Conservation (phyloP, 2,888 invertebrate genomes). For the Drosophila hamatofila region DNA sequence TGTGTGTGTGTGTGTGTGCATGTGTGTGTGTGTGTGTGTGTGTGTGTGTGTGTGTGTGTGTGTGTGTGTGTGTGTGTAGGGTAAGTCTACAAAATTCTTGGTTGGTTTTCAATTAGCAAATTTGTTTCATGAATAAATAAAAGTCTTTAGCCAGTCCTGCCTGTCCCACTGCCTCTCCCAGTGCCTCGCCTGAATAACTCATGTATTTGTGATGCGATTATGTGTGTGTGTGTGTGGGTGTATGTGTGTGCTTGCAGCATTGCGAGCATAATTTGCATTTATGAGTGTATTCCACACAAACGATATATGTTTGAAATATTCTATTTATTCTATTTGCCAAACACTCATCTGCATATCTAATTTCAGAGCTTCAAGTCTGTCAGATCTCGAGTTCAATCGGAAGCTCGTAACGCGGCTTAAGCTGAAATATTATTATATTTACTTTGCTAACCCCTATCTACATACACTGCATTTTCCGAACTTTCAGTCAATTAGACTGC, state of each 20-base stretch:
- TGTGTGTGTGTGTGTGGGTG: background rate
- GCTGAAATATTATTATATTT: background rate
- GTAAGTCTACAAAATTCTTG: constrained; percentile 25
- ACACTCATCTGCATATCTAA: constrained; percentile 1
- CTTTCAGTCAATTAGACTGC: background rate
- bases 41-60: background rate
- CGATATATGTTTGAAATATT: background rate
- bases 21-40: background rate
- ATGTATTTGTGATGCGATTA: constrained; percentile 20
- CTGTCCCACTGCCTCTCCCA: background rate
- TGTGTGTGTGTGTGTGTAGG: background rate
- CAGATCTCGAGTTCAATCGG: background rate
- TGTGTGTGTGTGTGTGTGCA: background rate
- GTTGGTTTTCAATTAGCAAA: constrained; percentile 56
- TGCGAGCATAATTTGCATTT: constrained; percentile 5
- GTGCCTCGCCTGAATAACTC: constrained; percentile 11
- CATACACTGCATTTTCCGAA: background rate
- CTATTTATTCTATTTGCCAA: constrained; percentile 2
- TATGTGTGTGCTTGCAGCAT: constrained; percentile 3
- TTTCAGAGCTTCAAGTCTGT: background rate
- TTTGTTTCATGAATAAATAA: constrained; percentile 36
- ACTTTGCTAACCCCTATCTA: background rate
- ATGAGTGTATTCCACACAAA: background rate
- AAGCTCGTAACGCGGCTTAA: background rate
- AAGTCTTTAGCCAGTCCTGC: constrained; percentile 15